Evolutionary conservation across 2,888 invertebrate species (phyloP), one percentile per base, ranked within the genome.

Genomic region (Cerceris rybyensis): DNA sequence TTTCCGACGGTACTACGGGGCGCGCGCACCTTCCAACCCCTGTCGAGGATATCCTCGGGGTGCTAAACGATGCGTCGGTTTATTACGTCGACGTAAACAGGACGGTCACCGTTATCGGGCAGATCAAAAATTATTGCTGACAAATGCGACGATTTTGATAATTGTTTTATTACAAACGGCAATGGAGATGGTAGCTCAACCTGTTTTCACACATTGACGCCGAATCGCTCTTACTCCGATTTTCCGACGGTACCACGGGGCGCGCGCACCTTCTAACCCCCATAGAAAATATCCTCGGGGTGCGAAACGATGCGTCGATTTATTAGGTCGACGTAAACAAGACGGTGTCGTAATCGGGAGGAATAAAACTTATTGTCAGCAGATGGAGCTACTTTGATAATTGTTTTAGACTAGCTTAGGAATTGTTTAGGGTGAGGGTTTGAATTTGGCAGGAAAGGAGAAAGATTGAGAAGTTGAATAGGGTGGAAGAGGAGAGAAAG

Each of bases 181-280:
- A 57, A 17, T 65, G 65, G 65, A 69, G 71, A 63, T 65, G 57
- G 60, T 28, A 66, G 66, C 50, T 17, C 55, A 61, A 76, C 76
- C 70, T 80, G 73, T 14, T 61, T 66, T 54, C 7, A 11, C 43
- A 11, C 42, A 50, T 63, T 50, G n/a, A 43, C 39, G 17, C 41
- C 52, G 7, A 14, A n/a, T 49, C 46, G 28, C 17, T 61, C 42
- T 59, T 7, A 46, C 43, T 50, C 39, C 17, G 13, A 55, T 39
- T 54, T 41, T 42, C 13, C 52, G 16, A 52, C 43, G 28, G 28
- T 28, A 28, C 28, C 28, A 28, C 28, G 17, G 16, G 41, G 41
- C 46, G 16, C 7, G 28, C 5, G 59, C 49, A 43, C 43, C 52
- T 61, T 57, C 70, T 46, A 65, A 55, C 76, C 65, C 76, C 43